These are phyloP conservation scores for Macrobrachium nipponense DNA, from an alignment of 1,140 invertebrate genomes.

Conservation along the genomic window DNA sequence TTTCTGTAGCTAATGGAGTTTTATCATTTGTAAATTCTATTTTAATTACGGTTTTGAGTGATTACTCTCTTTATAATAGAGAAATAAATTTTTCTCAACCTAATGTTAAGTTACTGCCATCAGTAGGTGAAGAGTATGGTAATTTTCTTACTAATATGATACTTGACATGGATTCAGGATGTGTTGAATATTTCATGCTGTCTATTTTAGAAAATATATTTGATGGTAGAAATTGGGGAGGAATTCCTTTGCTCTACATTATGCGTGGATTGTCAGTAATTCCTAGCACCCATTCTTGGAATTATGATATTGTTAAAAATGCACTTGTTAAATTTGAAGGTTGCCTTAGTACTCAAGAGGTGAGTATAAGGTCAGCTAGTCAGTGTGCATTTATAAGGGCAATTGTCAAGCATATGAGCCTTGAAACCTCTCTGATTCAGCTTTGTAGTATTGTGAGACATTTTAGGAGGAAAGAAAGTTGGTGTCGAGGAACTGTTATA, in stretches of 20 bases:
- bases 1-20: constrained; percentile 12
- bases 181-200: neutral
- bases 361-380: constrained; percentile 40
- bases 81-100: neutral
- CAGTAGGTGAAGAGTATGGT: constrained; percentile 23
- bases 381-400: constrained; percentile 51
- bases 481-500: constrained; percentile 28
- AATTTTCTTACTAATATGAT: constrained; percentile 21
- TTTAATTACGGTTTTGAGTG: constrained; percentile 42
- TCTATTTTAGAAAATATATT: constrained; percentile 22
- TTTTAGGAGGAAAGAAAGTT: constrained; percentile 46
- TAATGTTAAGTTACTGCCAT: neutral
- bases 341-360: constrained; percentile 49
- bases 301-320: constrained; percentile 24
- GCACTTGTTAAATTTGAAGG: constrained; percentile 33
- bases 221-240: constrained; percentile 45
- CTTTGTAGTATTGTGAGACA: constrained; percentile 38
- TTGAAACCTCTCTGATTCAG: constrained; percentile 30
- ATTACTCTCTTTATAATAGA: constrained; percentile 49
- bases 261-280: constrained; percentile 9
- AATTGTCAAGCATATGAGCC: constrained; percentile 19
- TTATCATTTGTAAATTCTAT: constrained; percentile 32
- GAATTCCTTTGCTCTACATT: constrained; percentile 46
- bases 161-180: neutral
- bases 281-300: constrained; percentile 28